Evolutionary conservation across 2,113 vertebrate species (phyloP), one percentile per base, ranked within the genome.

Genomic region (Lamprotornis superbus): DNA sequence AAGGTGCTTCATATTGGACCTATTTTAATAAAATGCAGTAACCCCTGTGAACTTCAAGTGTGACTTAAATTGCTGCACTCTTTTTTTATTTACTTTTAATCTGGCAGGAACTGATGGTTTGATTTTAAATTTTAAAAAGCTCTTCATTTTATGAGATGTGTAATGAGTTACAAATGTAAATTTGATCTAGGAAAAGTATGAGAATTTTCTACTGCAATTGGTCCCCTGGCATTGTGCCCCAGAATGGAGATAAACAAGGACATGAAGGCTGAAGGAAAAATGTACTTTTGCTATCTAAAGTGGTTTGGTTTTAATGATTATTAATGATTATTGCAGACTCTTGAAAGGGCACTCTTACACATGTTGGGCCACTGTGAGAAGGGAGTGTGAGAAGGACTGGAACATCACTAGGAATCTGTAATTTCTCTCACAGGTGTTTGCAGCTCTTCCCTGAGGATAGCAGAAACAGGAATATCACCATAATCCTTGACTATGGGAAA

Each of bases 91-190:
- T 67, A 37, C 57, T 65, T 89, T 89, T 64, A 71, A 59, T 89
- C 49, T 94, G 50, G n/a, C 57, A 69, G 57, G 91, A 63, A 68
- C 9, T 53, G 46, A n/a, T 73, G 31, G 15, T 71, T 95, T 82
- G 69, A 63, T 84, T 82, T 81, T 76, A 65, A 75, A 0, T 87
- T 79, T 91, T 73, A 53, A 79, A 56, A 73, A 69, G 37, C 53
- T 89, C 23, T 39, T 91, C 44, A 5, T 95, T 93, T 79, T 89
- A 75, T 84, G 87, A 93, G 39, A 22, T 50, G 18, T 35, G 23
- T 67, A 73, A 64, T 82, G 77, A 93, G 40, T 73, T 95, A 39
- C 46, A 80, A 94, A 76, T 68, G n/a, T 90, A 90, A 88, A 83
- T 87, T 87, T 88, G 25, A 53, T 71, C 40, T 49, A 28, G 37